Evolutionary conservation across 2,797 vertebrate genomes (phyloP).

Genomic region (Tapirus indicus): DNA sequence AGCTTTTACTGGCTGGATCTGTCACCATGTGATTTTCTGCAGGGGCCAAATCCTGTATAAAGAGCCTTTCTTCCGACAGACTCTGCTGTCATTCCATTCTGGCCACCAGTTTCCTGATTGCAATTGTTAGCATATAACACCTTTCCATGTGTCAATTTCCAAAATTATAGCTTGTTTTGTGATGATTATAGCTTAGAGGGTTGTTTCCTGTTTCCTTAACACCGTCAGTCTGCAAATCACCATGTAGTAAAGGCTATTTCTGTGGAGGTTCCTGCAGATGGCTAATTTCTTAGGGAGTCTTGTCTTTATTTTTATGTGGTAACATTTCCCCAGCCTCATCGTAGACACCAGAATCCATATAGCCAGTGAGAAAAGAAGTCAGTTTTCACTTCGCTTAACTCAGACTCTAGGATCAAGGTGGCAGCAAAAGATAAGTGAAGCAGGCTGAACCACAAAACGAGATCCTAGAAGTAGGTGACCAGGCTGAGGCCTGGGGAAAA

Average conservation of each 20-base stretch:
- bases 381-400: neutral
- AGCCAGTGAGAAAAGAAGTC: neutral
- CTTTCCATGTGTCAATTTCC: neutral
- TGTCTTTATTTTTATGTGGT: neutral
- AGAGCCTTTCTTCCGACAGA: neutral
- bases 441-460: neutral
- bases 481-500: neutral
- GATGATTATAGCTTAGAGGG: neutral
- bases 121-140: neutral
- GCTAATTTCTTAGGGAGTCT: slow-evolving; percentile 12
- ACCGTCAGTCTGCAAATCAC: slow-evolving; percentile 45
- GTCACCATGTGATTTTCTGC: neutral
- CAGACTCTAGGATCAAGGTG: neutral
- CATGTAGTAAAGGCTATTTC: slow-evolving; percentile 37
- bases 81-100: slow-evolving; percentile 1
- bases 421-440: neutral
- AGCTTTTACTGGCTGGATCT: neutral
- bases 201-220: neutral
- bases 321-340: neutral
- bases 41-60: neutral
- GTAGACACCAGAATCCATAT: neutral
- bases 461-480: neutral
- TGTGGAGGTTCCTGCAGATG: neutral
- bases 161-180: slow-evolving; percentile 48
- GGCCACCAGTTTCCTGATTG: neutral